A percentile compares a stretch with the other conserved stretches of the same genome.
Conservation (phyloP, 2,113 vertebrate species). For the Alosa alosa region DNA sequence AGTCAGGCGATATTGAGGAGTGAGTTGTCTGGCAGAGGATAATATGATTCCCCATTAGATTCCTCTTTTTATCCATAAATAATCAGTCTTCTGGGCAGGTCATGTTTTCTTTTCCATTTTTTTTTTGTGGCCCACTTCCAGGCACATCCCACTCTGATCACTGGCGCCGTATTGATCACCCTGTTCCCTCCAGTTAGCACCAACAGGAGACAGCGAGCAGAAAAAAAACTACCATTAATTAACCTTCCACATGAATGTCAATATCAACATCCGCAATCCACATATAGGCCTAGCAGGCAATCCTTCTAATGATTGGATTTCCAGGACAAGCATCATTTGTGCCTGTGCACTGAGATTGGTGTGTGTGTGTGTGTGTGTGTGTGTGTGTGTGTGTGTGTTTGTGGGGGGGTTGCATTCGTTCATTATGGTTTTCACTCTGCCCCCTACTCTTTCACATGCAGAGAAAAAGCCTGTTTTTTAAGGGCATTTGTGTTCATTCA, state of each 20-base stretch:
- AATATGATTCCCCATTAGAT: background rate
- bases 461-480: conserved; percentile 62
- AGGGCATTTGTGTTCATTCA: conserved; percentile 65
- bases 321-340: conserved; percentile 55
- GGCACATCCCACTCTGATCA: background rate
- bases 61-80: background rate
- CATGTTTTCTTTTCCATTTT: background rate
- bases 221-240: conserved; percentile 41
- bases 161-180: background rate
- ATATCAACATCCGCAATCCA: conserved; percentile 37
- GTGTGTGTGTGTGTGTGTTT: background rate
- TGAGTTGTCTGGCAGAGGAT: background rate
- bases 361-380: background rate
- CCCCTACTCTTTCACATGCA: conserved; percentile 68
- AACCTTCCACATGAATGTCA: conserved; percentile 38
- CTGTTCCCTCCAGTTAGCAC: background rate
- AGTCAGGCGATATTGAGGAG: no score
- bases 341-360: conserved; percentile 44
- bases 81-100: background rate
- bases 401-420: background rate
- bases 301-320: conserved; percentile 53
- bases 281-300: conserved; percentile 42
- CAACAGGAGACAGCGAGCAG: conserved; percentile 6
- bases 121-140: background rate
- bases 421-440: conserved; percentile 60